Base-by-base conservation (phyloP, 2,888 invertebrate species). In the Lepidochrysops patricia region DNA sequence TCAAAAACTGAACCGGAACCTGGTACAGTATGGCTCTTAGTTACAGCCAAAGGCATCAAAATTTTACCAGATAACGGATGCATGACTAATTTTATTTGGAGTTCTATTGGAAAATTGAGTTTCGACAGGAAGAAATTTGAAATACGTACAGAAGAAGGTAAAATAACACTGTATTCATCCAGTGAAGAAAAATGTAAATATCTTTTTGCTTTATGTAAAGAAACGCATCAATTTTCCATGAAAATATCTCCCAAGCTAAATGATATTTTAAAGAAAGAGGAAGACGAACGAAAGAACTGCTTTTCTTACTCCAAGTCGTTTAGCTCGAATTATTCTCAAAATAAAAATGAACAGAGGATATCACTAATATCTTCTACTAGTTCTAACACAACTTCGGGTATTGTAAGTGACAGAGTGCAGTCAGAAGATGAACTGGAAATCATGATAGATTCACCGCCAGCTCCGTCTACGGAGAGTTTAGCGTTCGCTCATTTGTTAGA, bases 41-140 rank as follows among this genome's bases (percentile, higher is more conserved):
- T 98, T 62, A 97, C 97, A 75, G 96, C 98, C 54, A 94, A 94
- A 75, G 98, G 98, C 59, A 94, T 98, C 62, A 95, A 96, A 83
- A 95, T 98, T 67, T 94, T 96, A 68, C 92, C 94, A 27, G 94
- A 94, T 76, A 91, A 92, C 67, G 88, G 90, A 49, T 80, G 88
- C 37, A 92, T 94, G 61, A 94, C 95, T 29, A 94, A 95, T 67
- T 98, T 98, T 76, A 93, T 96, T 61, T 99, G 98, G 98, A 96
- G 97, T 72, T 96, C 96, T 70, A 98, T 99, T 66, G 97, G 96
- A 66, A 98, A 98, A 86, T 89, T 98, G 15, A 96, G 96, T 80
- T 98, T 98, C 82, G 98, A 98, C 91, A 93, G 97, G 74, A 98
- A 98, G 86, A 98, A 98, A 84, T 98, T 99, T 84, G 98, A 98